Conservation (phyloP, 2,797 vertebrate genomes). For the Anisognathus igniventris region DNA sequence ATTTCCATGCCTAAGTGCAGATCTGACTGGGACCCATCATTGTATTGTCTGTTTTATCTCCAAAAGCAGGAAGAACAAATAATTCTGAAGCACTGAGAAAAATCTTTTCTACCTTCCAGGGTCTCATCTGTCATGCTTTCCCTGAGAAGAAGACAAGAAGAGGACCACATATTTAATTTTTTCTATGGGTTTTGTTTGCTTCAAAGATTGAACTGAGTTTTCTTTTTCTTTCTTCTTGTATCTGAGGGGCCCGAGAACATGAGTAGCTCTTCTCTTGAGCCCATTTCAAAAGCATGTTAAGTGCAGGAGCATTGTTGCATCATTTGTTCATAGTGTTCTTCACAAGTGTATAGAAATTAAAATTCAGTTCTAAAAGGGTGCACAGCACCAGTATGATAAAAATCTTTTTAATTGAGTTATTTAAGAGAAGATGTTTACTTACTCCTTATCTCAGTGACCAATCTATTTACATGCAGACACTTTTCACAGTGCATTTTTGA, state of each 20-base stretch:
- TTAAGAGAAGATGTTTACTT: background rate
- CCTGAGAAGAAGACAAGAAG: background rate
- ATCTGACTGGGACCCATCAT: background rate
- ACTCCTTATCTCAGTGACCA: background rate
- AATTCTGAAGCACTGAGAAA: conserved; percentile 8
- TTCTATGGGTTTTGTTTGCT: background rate
- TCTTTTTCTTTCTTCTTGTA: background rate
- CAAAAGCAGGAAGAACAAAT: background rate
- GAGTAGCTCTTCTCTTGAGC: background rate
- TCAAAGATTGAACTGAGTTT: background rate
- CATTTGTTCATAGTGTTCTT: background rate
- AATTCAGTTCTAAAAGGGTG: background rate
- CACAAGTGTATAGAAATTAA: background rate
- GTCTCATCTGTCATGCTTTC: background rate
- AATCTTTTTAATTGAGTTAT: background rate
- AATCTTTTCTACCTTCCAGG: background rate
- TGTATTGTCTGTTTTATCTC: background rate
- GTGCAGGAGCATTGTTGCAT: background rate
- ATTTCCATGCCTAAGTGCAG: background rate
- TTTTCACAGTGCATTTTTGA: background rate
- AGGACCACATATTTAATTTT: background rate
- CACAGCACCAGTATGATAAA: background rate
- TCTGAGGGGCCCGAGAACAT: background rate
- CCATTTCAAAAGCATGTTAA: background rate
- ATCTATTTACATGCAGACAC: background rate